Evolutionary conservation across 1,140 invertebrate genomes (phyloP), one percentile per base, ranked within the genome.

Genomic region (Zaprionus davidi): DNA sequence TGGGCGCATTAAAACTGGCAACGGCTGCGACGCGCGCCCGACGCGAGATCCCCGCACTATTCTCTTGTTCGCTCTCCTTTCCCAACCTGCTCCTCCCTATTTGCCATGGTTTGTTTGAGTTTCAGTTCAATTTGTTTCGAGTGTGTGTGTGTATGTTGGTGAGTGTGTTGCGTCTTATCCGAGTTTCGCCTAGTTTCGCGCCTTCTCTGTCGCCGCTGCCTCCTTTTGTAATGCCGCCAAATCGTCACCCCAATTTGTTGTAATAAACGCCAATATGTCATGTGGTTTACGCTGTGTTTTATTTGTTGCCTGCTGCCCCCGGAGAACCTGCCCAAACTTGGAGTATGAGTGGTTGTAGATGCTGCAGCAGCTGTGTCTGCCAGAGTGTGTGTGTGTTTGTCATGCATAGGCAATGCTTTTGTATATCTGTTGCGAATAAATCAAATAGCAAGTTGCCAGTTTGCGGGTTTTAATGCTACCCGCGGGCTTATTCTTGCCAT

Each of bases 211-310:
- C 9, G 9, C 9, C 62, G 71, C 58, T 69, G 34, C 55, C 44
- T 46, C 46, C 34, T 24, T 68, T 75, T 74, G 70, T 73, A 82
- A 78, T 78, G 59, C 71, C 75, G 70, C 71, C 81, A 91, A 79
- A 81, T 86, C 73, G 81, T 79, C 78, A 79, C 82, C 79, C 76
- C 84, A 91, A 86, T 91, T 91, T 91, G 70, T 81, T 91, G 90
- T 81, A 91, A 91, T 91, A 91, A 88, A 83, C 77, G 82, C 82
- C 87, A 91, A 90, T 91, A 86, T 91, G 79, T 90, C 84, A 86
- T 91, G 79, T 57, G 82, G 82, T 79, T 76, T 81, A 72, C 79
- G 58, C 72, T 78, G 65, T 80, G 72, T 74, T 82, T 82, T 86
- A 86, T 79, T 82, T 82, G 69, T 78, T 38, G 76, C 69, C 64